phyloP scores from a whole-genome alignment of 2,888 invertebrate species.

The Luperina testacea region DNA sequence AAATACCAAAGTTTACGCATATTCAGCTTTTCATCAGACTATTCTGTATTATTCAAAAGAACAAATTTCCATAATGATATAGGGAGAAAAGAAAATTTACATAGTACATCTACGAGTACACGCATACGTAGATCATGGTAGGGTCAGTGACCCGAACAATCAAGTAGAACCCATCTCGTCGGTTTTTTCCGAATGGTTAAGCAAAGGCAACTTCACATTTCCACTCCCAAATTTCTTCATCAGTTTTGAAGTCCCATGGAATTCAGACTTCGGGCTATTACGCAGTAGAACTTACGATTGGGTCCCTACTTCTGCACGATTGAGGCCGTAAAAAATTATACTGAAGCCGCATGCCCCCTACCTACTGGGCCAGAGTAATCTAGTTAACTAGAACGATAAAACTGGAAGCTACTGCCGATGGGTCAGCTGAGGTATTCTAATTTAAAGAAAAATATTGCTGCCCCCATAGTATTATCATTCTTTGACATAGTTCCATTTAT shows the following conservation, averaged over 20 bases:
- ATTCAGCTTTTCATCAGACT: slow-evolving; percentile 50
- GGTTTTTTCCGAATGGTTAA: neutral
- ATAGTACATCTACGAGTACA: slow-evolving; percentile 26
- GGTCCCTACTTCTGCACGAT: neutral
- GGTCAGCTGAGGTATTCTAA: neutral
- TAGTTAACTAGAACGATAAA: neutral
- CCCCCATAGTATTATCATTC: neutral
- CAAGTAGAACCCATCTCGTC: neutral
- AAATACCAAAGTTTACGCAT: slow-evolving; percentile 58
- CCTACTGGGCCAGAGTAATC: neutral
- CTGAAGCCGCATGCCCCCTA: too few species aligned
- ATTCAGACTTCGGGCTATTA: neutral
- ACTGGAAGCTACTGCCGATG: neutral
- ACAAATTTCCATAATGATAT: slow-evolving; percentile 57
- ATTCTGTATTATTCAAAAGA: slow-evolving; percentile 59
- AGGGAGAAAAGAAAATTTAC: slow-evolving; percentile 35
- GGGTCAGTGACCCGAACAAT: slow-evolving; percentile 10
- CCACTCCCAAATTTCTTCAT: neutral
- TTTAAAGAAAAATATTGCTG: neutral
- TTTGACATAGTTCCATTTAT: neutral
- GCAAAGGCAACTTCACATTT: neutral
- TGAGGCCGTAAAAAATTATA: neutral
- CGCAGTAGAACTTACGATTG: too few species aligned
- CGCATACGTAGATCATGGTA: slow-evolving; percentile 2
- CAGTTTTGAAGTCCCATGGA: neutral